A percentile compares a stretch with the other conserved stretches of the same genome.
These are phyloP conservation scores for Microchrysa polita DNA, from an alignment of 2,888 invertebrate species.

Conservation along the genomic window DNA sequence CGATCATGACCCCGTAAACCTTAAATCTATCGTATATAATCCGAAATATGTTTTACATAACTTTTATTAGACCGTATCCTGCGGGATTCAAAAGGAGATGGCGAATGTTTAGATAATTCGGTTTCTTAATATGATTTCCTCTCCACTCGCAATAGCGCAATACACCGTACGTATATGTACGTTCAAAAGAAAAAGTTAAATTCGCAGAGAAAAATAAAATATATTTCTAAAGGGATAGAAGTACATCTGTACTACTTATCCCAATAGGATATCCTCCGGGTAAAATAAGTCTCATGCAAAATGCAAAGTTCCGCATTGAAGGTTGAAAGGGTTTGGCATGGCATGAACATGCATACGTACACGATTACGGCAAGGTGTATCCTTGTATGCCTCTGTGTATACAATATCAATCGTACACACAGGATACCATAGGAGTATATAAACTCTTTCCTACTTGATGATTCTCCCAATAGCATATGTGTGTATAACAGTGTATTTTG, in stretches of 20 bases:
- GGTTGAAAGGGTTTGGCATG: slow-evolving; percentile 31
- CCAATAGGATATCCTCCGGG: slow-evolving; percentile 41
- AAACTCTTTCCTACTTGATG: slow-evolving; percentile 27
- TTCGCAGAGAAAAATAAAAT: slow-evolving; percentile 15
- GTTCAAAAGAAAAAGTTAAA: slow-evolving; percentile 17
- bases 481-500: slow-evolving; percentile 25
- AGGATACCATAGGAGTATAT: too few relatives aligned
- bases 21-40: not conserved
- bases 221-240: slow-evolving; percentile 32
- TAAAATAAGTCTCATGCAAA: slow-evolving; percentile 43
- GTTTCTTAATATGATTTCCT: slow-evolving; percentile 36
- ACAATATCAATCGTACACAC: not conserved
- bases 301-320: slow-evolving; percentile 44
- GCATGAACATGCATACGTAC: not conserved
- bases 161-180: slow-evolving; percentile 19
- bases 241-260: slow-evolving; percentile 42
- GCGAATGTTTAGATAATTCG: slow-evolving; percentile 34
- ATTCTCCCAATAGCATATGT: slow-evolving; percentile 26
- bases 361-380: slow-evolving; percentile 20
- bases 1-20: not conserved
- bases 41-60: slow-evolving; percentile 27
- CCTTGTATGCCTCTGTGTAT: not conserved
- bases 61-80: slow-evolving; percentile 30
- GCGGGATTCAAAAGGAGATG: not conserved
- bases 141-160: not conserved